These are phyloP conservation scores for Atrina japonica DNA, from an alignment of 2,888 invertebrate species.

Conservation along the genomic window DNA sequence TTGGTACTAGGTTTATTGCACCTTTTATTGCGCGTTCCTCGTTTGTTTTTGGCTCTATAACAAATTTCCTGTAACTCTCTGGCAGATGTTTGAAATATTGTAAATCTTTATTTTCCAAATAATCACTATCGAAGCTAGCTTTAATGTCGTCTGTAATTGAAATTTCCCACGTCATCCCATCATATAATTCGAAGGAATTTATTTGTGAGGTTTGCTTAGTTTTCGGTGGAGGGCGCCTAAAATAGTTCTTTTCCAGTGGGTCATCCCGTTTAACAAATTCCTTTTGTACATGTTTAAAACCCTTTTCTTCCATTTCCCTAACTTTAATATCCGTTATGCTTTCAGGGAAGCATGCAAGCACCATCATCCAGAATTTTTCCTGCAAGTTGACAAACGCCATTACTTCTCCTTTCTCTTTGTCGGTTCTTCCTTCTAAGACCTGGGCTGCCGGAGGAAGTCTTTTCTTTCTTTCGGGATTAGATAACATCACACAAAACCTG, in stretches of 20 bases:
- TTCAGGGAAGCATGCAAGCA: slow-evolving; percentile 71
- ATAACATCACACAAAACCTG: slow-evolving; percentile 76
- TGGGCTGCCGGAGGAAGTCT: slow-evolving; percentile 68
- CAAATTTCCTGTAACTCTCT: slow-evolving; percentile 74
- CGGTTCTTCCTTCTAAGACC: slow-evolving; percentile 62
- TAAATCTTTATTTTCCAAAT: slow-evolving; percentile 63
- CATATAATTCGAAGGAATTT: slow-evolving; percentile 64
- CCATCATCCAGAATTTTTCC: slow-evolving; percentile 75
- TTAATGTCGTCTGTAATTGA: slow-evolving; percentile 62
- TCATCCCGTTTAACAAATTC: slow-evolving; percentile 47
- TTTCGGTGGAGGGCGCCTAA: slow-evolving; percentile 43
- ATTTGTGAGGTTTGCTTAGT: slow-evolving; percentile 40
- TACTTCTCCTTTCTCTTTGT: slow-evolving; percentile 71
- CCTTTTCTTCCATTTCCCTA: slow-evolving; percentile 57
- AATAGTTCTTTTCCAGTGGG: slow-evolving; percentile 40
- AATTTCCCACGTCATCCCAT: slow-evolving; percentile 70
- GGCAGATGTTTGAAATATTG: slow-evolving; percentile 69
- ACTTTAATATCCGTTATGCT: slow-evolving; percentile 57
- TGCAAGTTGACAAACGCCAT: slow-evolving; percentile 72
- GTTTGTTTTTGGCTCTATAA: slow-evolving; percentile 70
- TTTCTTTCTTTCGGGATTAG: slow-evolving; percentile 67
- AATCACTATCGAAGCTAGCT: slow-evolving; percentile 61
- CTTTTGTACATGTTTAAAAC: slow-evolving; percentile 56
- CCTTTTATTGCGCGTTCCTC: slow-evolving; percentile 64
- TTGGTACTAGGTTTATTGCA: slow-evolving; percentile 60